Conservation (phyloP, 2,888 invertebrate species). For the Megamerina dolium region DNA sequence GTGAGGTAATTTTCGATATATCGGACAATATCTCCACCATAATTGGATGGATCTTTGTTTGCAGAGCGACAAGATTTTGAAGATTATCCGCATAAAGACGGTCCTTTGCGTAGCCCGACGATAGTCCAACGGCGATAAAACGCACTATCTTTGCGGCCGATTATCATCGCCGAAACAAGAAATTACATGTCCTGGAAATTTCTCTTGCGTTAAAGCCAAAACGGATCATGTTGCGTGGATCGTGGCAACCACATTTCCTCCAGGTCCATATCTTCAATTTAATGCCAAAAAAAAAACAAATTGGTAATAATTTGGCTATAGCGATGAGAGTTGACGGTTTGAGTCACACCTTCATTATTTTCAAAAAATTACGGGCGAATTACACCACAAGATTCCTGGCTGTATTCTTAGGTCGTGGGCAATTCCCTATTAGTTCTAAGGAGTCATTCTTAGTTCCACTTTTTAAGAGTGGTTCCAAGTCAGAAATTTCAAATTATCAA, state of each 20-base stretch:
- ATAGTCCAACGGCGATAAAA: too few species aligned
- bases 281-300: not conserved
- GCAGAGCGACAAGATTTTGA: not conserved
- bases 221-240: not conserved
- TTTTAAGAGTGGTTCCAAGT: too few species aligned
- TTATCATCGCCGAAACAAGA: too few species aligned
- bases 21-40: not conserved
- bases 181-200: not conserved
- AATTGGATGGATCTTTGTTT: not conserved
- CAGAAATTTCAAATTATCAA: too few species aligned
- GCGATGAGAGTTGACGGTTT: not conserved
- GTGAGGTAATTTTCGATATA: not conserved
- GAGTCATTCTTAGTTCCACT: too few species aligned
- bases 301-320: not conserved
- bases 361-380: not conserved
- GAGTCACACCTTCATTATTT: not conserved
- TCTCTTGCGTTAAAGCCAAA: not conserved
- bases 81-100: not conserved
- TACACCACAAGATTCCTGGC: too few species aligned
- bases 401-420: too few species aligned
- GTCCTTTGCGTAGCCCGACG: not conserved
- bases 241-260: not conserved
- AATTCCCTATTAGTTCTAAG: too few species aligned
- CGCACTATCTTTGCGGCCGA: too few species aligned
- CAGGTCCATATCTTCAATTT: not conserved